Percentiles rank a stretch among this genome's conserved stretches.
phyloP scores from a whole-genome alignment of 2,113 vertebrate species.

The Eonycteris spelaea region DNA sequence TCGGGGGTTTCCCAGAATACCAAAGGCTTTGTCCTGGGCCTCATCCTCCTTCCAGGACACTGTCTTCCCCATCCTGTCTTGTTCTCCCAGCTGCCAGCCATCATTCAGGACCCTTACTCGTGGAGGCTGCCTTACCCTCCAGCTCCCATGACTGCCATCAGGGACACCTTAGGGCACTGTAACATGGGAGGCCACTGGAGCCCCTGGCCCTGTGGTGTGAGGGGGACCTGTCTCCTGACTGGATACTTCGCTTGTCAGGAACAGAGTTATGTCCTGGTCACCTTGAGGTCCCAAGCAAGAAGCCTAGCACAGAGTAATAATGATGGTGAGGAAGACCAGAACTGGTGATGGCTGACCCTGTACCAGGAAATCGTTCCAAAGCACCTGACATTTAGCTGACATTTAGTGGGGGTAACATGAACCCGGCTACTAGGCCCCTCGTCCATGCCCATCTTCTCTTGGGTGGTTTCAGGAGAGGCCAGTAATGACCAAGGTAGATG shows the following conservation, averaged over 20 bases:
- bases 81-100: neutral
- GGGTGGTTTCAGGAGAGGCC: neutral
- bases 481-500: too few relatives aligned
- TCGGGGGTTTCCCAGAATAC: neutral
- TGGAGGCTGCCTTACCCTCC: neutral
- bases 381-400: neutral
- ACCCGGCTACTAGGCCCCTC: neutral
- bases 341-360: too few relatives aligned
- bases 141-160: neutral
- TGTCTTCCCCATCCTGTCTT: neutral
- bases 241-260: neutral
- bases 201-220: neutral
- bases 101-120: neutral
- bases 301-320: neutral
- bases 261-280: neutral
- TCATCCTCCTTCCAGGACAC: fast-evolving
- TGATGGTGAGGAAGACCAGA: neutral
- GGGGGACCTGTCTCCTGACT: neutral
- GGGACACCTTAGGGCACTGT: neutral
- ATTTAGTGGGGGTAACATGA: neutral
- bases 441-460: neutral
- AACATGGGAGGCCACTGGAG: neutral
- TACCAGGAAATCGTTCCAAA: neutral
- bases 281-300: neutral
- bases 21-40: neutral